Evolutionary conservation across 2,797 vertebrate genomes (phyloP), one percentile per base, ranked within the genome.

Genomic region (Poecilia gillii): DNA sequence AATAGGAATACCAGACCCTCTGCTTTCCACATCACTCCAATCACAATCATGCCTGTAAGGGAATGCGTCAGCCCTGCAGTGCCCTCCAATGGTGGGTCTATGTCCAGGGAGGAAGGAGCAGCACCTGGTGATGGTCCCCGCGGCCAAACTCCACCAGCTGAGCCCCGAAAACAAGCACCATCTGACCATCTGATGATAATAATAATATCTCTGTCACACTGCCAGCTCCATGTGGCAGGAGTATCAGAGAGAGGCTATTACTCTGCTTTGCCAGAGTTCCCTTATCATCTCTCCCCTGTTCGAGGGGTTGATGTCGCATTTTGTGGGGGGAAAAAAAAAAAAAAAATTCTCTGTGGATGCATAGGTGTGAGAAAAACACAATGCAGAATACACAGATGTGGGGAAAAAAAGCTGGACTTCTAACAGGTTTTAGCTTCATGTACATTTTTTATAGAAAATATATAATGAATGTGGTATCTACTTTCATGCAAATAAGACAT

Each of bases 151-250:
- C 85, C 85, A 90, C 89, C 94, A 95, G 93, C 94, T 94, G 93
- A 96, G 85, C 0, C 91, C 91, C 13, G 88, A 93, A 93, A 95
- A 91, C 91, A 91, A 91, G 95, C 94, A 94, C 90, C 92, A 93
- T 95, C 93, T 94, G 93, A 95, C 94, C 95, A 95, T 92, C 90
- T 93, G 92, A 94, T 80, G 81, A 81, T 82, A 74, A 85, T 86
- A 88, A 90, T 91, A 83, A 88, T 90, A 85, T 83, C 87, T 82
- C 87, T 93, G 82, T 86, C 90, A 81, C 85, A 68, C 89, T 87
- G 89, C 93, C 91, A 91, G 88, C 88, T 91, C 92, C 89, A 83
- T 84, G 93, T 92, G 83, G 79, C 85, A 71, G 31, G 73, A 79
- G 90, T 83, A 86, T 85, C 77, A 77, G 78, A 89, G 80, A 80